Evolutionary conservation across 2,113 vertebrate species (phyloP).

Genomic region (Toxotes jaculatrix): DNA sequence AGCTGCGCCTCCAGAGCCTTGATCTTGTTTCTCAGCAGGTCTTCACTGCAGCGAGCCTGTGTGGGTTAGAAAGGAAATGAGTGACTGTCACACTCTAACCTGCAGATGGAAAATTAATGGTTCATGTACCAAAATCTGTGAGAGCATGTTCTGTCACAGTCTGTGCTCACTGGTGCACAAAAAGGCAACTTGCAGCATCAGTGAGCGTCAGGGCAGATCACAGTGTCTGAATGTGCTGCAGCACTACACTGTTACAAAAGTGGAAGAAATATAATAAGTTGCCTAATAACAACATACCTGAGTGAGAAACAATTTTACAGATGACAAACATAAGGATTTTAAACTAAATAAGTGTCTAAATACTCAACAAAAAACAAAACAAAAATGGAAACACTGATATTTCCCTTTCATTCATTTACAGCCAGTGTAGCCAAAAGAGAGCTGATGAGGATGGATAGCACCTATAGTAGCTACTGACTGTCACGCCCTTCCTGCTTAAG

Average conservation of each 20-base stretch:
- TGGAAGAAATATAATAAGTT: not conserved
- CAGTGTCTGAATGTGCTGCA: not conserved
- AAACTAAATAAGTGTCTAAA: not conserved
- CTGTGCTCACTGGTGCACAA: conserved; percentile 35
- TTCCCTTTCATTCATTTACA: conserved; percentile 41
- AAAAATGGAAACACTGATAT: not conserved
- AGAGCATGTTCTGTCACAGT: conserved; percentile 17
- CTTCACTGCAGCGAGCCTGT: conserved; percentile 93
- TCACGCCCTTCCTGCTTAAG: conserved; percentile 67
- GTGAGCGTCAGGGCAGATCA: conserved; percentile 13
- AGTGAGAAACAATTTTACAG: conserved; percentile 20
- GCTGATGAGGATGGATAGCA: conserved; percentile 27
- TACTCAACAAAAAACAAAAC: not conserved
- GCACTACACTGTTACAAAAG: not conserved
- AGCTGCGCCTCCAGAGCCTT: conserved; percentile 91
- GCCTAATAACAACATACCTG: conserved; percentile 27
- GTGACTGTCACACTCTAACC: conserved; percentile 50
- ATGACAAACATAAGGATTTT: conserved; percentile 13
- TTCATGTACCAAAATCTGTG: conserved; percentile 42
- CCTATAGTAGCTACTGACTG: conserved; percentile 28
- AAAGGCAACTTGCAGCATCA: conserved; percentile 32
- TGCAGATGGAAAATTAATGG: conserved; percentile 58
- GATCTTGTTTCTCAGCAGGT: conserved; percentile 90
- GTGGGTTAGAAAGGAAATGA: conserved; percentile 82
- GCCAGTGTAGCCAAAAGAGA: conserved; percentile 10